Conservation (phyloP, 2,888 invertebrate genomes). For the Stenichneumon culpator region DNA sequence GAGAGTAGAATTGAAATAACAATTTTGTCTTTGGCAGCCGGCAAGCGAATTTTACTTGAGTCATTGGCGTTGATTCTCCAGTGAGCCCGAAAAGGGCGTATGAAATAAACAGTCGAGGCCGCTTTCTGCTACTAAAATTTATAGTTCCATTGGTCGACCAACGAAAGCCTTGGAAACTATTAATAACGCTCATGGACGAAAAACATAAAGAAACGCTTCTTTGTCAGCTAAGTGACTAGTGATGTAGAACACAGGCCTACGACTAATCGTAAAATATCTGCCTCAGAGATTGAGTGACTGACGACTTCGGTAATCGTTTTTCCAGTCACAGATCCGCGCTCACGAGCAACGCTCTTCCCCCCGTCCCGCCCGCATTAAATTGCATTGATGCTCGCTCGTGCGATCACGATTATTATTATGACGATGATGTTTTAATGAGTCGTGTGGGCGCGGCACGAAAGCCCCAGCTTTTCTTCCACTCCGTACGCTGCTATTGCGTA, state of each 20-base stretch:
- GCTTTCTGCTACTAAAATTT: neutral
- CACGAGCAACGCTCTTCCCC: constrained; percentile 20
- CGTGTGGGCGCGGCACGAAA: constrained; percentile 48
- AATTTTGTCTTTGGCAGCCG: no score
- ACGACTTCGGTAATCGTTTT: constrained; percentile 57
- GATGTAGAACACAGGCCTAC: constrained; percentile 34
- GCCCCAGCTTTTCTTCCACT: constrained; percentile 48
- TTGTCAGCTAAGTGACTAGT: constrained; percentile 30
- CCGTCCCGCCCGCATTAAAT: constrained; percentile 30
- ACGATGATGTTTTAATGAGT: constrained; percentile 33
- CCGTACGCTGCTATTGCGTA: constrained; percentile 52
- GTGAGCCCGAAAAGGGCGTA: no score
- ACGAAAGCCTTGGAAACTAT: no score
- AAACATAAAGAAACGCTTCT: neutral
- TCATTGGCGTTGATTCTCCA: no score
- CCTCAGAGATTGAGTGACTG: constrained; percentile 32
- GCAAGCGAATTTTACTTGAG: no score
- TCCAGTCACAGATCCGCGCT: constrained; percentile 53
- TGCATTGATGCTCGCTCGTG: constrained; percentile 46
- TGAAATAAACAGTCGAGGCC: no score
- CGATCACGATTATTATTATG: constrained; percentile 47
- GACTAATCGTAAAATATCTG: constrained; percentile 45
- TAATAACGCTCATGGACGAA: no score
- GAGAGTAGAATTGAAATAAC: no score
- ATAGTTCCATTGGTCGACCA: neutral